Conservation (phyloP, 2,888 invertebrate genomes). For the Aphrophora alni region DNA sequence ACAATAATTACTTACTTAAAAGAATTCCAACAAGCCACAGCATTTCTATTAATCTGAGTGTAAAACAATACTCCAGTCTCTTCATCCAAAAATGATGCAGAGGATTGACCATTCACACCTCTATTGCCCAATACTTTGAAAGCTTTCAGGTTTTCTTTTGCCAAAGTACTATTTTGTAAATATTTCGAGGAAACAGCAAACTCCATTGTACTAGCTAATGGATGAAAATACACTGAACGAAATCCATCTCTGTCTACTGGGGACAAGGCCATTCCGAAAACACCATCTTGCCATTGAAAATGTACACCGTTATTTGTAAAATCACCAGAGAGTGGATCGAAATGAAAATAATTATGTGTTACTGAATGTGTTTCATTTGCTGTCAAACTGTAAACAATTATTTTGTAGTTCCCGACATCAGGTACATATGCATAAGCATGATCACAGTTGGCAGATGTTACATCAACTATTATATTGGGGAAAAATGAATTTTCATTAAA, state of each 20-base stretch:
- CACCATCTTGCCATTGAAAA: conserved; percentile 72
- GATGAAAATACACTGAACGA: conserved; percentile 75
- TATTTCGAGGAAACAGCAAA: conserved; percentile 69
- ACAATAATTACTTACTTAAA: conserved; percentile 45
- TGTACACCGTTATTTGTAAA: conserved; percentile 71
- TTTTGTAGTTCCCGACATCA: conserved; percentile 71
- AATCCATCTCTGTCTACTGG: conserved; percentile 60
- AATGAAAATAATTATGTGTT: conserved; percentile 75
- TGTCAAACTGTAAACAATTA: conserved; percentile 78
- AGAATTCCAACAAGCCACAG: conserved; percentile 83
- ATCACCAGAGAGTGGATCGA: conserved; percentile 75
- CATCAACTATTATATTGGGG: conserved; percentile 79
- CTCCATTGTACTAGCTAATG: conserved; percentile 81
- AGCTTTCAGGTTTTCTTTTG: conserved; percentile 71
- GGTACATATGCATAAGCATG: conserved; percentile 79
- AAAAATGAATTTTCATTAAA: conserved; percentile 77
- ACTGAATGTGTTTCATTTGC: conserved; percentile 79
- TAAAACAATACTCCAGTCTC: conserved; percentile 75
- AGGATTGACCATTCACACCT: conserved; percentile 74
- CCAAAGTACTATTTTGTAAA: conserved; percentile 72
- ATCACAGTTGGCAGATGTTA: conserved; percentile 71
- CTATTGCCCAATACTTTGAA: conserved; percentile 80
- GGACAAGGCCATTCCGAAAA: conserved; percentile 76
- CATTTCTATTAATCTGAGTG: conserved; percentile 76
- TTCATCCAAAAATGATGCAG: conserved; percentile 74